Base-by-base conservation (phyloP, 2,888 invertebrate species). In the Andrena haemorrhoa region DNA sequence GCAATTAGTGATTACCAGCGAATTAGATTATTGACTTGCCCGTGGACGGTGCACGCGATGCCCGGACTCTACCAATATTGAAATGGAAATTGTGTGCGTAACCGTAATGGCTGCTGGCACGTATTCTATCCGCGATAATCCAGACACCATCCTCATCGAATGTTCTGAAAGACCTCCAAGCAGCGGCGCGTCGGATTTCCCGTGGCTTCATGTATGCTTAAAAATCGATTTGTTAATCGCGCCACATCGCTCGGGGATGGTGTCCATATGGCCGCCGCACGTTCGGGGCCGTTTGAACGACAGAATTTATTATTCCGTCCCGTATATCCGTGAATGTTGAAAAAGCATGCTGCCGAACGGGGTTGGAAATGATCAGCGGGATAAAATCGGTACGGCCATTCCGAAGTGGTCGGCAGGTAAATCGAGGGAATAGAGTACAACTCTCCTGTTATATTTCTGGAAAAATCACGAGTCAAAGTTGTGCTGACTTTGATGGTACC, bases 11-110 rank as follows among this genome's bases (percentile, higher is more conserved):
- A 56, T 69, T 75, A 64, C 58, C 73, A 69, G 47, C 77, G 74
- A 79, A 82, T 84, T 85, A 82, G 85, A 77, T 84, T 82, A 79
- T 85, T 65, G 80, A 83, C 77, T 77, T 66, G 49, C 12, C 41
- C 66, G 70, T 47, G 33, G 60, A 68, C 51, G 70, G 47, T 20
- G 61, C 33, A n/a, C 6, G 26, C n/a, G 10, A 4, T 2, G 12
- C n/a, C 3, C 70, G 26, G 3, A 12, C 33, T 12, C 31, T 56
- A 71, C 72, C 66, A 65, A 77, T 83, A 77, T 79, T 73, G 63
- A 70, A 79, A 74, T 75, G 70, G 78, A 83, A 75, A 71, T 75
- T 49, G 70, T 53, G 23, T 53, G 5, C 60, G 73, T 74, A 16
- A 41, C 33, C 61, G 77, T 70, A 35, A 72, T 63, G 66, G 71